phyloP scores from a whole-genome alignment of 2,888 invertebrate species.

The Mimachlamys varia region DNA sequence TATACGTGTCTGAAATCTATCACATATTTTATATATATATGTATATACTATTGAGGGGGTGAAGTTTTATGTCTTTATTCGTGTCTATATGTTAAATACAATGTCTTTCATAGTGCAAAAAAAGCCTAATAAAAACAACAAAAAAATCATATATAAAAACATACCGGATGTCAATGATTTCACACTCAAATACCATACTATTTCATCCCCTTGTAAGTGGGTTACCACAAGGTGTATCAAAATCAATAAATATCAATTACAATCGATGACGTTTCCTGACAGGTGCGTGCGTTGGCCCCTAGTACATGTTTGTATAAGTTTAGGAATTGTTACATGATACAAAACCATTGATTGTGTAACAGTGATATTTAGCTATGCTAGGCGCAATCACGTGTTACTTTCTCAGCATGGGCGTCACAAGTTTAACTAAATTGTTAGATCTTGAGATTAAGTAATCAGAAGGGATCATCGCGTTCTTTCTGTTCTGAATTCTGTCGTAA shows the following conservation, averaged over 20 bases:
- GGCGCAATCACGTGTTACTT: not conserved
- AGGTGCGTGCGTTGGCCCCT: not conserved
- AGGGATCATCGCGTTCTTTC: conserved; percentile 9
- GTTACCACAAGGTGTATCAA: not conserved
- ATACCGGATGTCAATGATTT: not conserved
- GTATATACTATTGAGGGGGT: not conserved
- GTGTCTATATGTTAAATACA: too few species aligned
- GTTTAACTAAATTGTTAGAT: not conserved
- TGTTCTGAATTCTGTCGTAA: conserved; percentile 8
- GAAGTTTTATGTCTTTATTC: not conserved
- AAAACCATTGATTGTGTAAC: not conserved
- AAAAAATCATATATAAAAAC: too few species aligned
- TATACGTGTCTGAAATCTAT: not conserved
- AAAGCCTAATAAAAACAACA: too few species aligned
- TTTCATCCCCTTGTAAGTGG: not conserved
- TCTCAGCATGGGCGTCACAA: conserved; percentile 19
- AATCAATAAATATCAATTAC: conserved; percentile 8
- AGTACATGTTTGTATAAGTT: not conserved
- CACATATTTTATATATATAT: not conserved
- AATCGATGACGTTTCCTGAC: not conserved
- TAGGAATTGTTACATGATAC: not conserved
- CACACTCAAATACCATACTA: not conserved
- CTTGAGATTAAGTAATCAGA: not conserved
- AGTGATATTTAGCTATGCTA: not conserved
- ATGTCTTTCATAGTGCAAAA: too few species aligned